A percentile compares a stretch with the other conserved stretches of the same genome.
Conservation (phyloP, 2,888 invertebrate genomes). For the Psylliodes chrysocephalus region DNA sequence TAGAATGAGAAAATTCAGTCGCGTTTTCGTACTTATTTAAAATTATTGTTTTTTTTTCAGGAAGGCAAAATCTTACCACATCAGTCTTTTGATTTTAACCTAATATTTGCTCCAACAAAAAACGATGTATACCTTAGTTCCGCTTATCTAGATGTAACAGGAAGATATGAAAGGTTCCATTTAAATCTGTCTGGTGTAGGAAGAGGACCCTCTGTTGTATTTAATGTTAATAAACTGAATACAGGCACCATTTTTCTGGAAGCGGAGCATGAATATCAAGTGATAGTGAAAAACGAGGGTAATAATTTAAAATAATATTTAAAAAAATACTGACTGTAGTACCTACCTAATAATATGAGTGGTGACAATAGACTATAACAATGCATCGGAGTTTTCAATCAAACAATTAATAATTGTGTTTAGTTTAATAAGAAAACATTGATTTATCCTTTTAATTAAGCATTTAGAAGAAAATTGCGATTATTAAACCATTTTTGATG, state of each 20-base stretch:
- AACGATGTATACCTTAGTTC: constrained; percentile 66
- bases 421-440: too few species aligned
- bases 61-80: constrained; percentile 71
- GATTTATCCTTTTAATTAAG: too few species aligned
- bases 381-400: too few species aligned
- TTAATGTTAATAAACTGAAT: constrained; percentile 70
- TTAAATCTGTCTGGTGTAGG: constrained; percentile 68
- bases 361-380: too few species aligned
- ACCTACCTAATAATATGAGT: too few species aligned
- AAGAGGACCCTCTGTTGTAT: constrained; percentile 68
- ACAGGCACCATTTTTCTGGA: constrained; percentile 70
- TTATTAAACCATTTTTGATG: too few species aligned
- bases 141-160: constrained; percentile 71
- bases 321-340: too few species aligned
- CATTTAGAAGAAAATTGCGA: too few species aligned
- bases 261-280: constrained; percentile 71
- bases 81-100: constrained; percentile 65
- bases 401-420: too few species aligned
- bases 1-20: too few species aligned
- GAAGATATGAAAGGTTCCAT: constrained; percentile 66
- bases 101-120: constrained; percentile 69
- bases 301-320: too few species aligned
- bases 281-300: constrained; percentile 70
- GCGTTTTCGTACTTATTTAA: too few species aligned
- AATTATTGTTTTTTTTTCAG: constrained; percentile 61